Base-by-base conservation (phyloP, 2,113 vertebrate species). In the Siphamia tubifer region DNA sequence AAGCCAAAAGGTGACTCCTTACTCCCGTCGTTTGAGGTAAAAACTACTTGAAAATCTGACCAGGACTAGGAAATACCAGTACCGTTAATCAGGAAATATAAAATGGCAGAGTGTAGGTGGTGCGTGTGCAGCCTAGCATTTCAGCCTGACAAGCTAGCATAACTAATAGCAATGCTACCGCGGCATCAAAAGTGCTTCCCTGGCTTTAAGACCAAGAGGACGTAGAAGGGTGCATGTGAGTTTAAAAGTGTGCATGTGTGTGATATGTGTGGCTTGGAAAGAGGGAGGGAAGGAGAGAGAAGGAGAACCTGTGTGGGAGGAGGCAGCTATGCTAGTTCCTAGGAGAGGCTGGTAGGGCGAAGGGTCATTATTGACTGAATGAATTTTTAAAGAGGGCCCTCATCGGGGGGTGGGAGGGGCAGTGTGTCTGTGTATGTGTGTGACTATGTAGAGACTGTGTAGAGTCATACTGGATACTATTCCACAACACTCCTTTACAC, bases 321-420 rank as follows among this genome's bases (percentile, higher is more conserved):
- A 87, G 82, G 83, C 70, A 78, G 75, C 85, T 77, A 67, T 82
- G 85, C 64, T 61, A 58, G 73, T 77, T 90, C 81, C 85, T 90
- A 68, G 64, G 77, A 86, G 89, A 89, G 79, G 54, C 74, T 79
- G 71, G 71, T 79, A 86, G 90, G 87, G 86, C 49, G 61, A 85
- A 83, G 84, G 90, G 88, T 92, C 89, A 89, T 84, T 85, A 86
- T 86, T 80, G 86, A 90, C 88, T 82, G 87, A 88, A 90, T 90
- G 66, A 79, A 91, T 92, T 91, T 93, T 91, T 91, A 89, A 90
- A 89, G 68, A 86, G 82, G 83, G 81, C 70, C 77, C 79, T 80
- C 36, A 35, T 86, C 39, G 43, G 39, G 61, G 68, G 64, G 53
- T 43, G 75, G 78, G 76, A 45, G 38, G 67, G 71, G 69, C 47